Conservation (phyloP, 1,140 invertebrate genomes). For the Drosophila pruinosa region DNA sequence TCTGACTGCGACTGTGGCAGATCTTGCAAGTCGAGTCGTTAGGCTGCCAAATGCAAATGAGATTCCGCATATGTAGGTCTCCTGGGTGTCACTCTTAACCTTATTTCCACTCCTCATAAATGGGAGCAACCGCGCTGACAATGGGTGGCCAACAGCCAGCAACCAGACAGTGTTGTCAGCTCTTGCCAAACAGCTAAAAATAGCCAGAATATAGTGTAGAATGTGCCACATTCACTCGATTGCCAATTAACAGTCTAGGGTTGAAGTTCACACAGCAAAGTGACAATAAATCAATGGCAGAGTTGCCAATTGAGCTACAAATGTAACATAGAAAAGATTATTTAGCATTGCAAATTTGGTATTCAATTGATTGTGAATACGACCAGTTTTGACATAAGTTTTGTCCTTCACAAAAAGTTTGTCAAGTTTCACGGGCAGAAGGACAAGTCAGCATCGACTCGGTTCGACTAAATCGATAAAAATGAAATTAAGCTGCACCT, state of each 20-base stretch:
- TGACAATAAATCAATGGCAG: background rate
- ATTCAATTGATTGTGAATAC: too few species aligned
- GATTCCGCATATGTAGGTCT: slow-evolving; percentile 69
- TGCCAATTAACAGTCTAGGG: background rate
- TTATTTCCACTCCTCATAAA: slow-evolving; percentile 69
- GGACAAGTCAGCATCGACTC: too few species aligned
- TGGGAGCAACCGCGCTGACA: slow-evolving; percentile 49
- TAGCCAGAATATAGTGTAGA: background rate
- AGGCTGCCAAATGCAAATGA: slow-evolving; percentile 68
- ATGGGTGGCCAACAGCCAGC: slow-evolving; percentile 54
- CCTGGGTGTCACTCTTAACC: slow-evolving; percentile 77
- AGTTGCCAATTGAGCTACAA: background rate
- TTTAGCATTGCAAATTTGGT: background rate
- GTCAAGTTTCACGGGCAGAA: too few species aligned
- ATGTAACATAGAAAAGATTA: background rate
- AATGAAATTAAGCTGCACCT: too few species aligned
- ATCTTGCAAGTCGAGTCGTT: slow-evolving; percentile 34
- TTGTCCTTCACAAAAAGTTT: too few species aligned
- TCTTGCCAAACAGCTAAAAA: background rate
- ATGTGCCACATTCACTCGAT: background rate
- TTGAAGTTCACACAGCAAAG: background rate
- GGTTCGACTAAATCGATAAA: too few species aligned
- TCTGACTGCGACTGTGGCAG: background rate
- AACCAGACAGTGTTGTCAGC: background rate
- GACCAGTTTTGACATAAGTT: too few species aligned